Evolutionary conservation across 2,797 vertebrate genomes (phyloP), one percentile per base, ranked within the genome.

Genomic region (Gobionotothen gibberifrons): DNA sequence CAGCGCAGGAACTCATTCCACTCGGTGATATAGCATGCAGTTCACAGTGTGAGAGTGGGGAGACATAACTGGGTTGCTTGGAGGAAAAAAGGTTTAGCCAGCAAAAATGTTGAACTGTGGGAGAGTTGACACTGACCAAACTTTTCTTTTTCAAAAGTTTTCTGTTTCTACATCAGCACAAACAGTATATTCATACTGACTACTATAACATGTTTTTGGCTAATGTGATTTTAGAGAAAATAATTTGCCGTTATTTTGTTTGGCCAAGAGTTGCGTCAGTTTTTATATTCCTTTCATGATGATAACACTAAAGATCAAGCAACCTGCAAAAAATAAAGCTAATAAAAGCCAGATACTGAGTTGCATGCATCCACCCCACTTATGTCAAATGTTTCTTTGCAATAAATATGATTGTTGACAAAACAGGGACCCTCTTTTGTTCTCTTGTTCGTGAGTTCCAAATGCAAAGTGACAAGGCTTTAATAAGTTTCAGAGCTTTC

Each of bases 381-480:
- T 54, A 14, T 56, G 55, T 58, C 56, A 47, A 60, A 65, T 54
- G 51, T 77, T 84, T 56, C 70, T 61, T 61, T 47, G 46, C 46
- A 63, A 26, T 52, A 62, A 57, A 83, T 52, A 26, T 32, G 65
- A 62, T 2, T 42, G 53, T 44, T 52, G 77, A 69, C 60, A 57
- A 52, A 69, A 62, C 47, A 6, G 17, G 42, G 32, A 5, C 39
- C 11, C 54, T 71, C 60, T 60, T 71, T 21, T 69, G 42, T 70
- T 58, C 61, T 78, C 54, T 19, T 81, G 68, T 87, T 84, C 61
- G 53, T 57, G 60, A 40, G 57, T 72, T 82, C 63, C 55, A 74
- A 81, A 89, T 58, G 44, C 59, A 85, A 84, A 84, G 71, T 68
- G 83, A 85, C 81, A 72, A n/a, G 43, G 49, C 70, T 82, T 91